Conservation (phyloP, 2,888 invertebrate species). For the Blomia tropicalis region DNA sequence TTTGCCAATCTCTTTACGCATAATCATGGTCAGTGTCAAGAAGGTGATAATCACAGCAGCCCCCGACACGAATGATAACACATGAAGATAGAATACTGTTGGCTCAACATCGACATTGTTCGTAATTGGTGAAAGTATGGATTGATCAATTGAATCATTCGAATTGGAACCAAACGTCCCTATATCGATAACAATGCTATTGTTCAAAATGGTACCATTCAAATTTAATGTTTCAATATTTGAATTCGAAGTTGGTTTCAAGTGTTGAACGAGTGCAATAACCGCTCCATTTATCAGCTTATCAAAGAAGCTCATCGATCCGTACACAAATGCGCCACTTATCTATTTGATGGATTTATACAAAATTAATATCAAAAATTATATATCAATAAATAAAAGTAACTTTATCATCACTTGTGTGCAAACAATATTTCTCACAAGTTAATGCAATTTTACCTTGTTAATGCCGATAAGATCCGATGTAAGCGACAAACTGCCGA, state of each 20-base stretch:
- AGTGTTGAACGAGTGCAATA: constrained; percentile 62
- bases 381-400: too few relatives aligned
- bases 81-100: constrained; percentile 8
- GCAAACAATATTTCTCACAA: neutral
- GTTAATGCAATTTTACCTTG: constrained; percentile 40
- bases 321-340: constrained; percentile 76
- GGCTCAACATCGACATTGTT: neutral
- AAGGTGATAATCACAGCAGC: constrained; percentile 21
- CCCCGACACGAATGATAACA: constrained; percentile 16
- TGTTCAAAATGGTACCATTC: neutral
- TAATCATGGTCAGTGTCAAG: constrained; percentile 1
- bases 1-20: constrained; percentile 10
- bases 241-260: constrained; percentile 42
- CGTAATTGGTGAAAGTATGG: neutral
- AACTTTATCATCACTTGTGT: too few relatives aligned
- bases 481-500: constrained; percentile 71
- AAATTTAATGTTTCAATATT: neutral
- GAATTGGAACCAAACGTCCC: too few relatives aligned
- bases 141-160: neutral
- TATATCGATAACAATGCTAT: too few relatives aligned
- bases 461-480: constrained; percentile 73
- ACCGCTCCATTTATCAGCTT: constrained; percentile 74
- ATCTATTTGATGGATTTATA: constrained; percentile 39
- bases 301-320: constrained; percentile 79
- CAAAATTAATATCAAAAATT: too few relatives aligned